phyloP scores from a whole-genome alignment of 1,140 invertebrate species.

The Idris sp. region DNA sequence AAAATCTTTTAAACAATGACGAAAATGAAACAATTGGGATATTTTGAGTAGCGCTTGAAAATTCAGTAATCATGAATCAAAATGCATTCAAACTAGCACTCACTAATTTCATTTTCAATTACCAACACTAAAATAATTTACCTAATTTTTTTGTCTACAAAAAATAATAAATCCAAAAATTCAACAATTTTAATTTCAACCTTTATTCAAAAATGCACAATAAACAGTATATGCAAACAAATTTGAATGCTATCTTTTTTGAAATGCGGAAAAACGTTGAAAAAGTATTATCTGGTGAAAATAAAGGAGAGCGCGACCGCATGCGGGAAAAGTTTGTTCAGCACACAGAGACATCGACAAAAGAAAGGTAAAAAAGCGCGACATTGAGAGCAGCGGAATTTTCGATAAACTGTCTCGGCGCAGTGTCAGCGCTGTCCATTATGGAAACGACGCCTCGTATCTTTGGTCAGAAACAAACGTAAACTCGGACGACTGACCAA shows the following conservation, averaged over 20 bases:
- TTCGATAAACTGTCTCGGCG: conserved; percentile 68
- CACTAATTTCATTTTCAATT: too few relatives aligned
- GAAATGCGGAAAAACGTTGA: conserved; percentile 6
- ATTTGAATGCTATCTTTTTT: conserved; percentile 11
- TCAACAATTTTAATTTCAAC: too few relatives aligned
- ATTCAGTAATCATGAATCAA: too few relatives aligned
- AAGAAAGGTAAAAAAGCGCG: conserved; percentile 57
- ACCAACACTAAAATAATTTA: too few relatives aligned
- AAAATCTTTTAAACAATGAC: conserved; percentile 57
- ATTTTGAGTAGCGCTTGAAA: conserved; percentile 35
- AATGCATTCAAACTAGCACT: too few relatives aligned
- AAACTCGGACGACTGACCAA: conserved; percentile 66
- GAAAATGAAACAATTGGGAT: conserved; percentile 45
- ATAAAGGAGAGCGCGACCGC: conserved; percentile 11
- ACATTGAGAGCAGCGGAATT: conserved; percentile 59
- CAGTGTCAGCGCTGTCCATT: conserved; percentile 61
- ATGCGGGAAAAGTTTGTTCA: conserved; percentile 52
- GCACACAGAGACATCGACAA: conserved; percentile 50
- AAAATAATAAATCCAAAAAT: too few relatives aligned
- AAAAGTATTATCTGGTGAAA: conserved; percentile 27
- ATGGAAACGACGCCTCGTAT: conserved; percentile 65
- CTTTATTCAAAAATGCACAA: too few relatives aligned
- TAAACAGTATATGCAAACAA: too few relatives aligned
- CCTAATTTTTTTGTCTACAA: too few relatives aligned
- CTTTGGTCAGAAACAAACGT: conserved; percentile 68